Conservation (phyloP, 2,797 vertebrate genomes). For the Petrocephalus schoutedeni region DNA sequence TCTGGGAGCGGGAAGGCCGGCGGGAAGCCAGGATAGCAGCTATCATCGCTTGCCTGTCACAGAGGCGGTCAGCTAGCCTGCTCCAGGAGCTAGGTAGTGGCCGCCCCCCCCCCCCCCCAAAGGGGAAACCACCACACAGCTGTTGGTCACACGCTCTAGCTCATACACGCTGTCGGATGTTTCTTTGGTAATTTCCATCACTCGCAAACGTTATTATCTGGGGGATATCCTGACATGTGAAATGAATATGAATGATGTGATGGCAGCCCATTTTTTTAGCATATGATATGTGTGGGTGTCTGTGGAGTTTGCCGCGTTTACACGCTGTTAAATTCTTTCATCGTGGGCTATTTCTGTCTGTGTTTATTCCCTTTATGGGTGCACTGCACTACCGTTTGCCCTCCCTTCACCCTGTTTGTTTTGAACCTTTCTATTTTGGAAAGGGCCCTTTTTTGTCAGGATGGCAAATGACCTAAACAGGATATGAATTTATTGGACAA, state of each 20-base stretch:
- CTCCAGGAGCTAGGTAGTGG: background rate
- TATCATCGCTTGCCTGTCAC: background rate
- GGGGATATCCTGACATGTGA: constrained; percentile 24
- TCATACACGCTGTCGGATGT: background rate
- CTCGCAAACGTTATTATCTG: background rate
- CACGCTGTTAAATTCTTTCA: constrained; percentile 42
- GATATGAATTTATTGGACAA: constrained; percentile 33
- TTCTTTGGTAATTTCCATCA: constrained; percentile 25
- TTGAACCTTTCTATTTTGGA: constrained; percentile 53
- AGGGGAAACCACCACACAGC: background rate
- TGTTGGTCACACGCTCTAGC: background rate
- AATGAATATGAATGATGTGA: background rate
- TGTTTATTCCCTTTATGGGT: constrained; percentile 40
- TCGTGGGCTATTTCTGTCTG: constrained; percentile 46
- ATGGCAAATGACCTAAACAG: constrained; percentile 53
- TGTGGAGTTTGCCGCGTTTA: constrained; percentile 24
- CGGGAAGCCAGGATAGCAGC: background rate
- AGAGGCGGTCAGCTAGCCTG: background rate
- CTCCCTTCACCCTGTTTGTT: constrained; percentile 50
- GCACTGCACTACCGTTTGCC: constrained; percentile 31
- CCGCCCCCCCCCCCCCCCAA: background rate
- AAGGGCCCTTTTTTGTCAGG: constrained; percentile 44
- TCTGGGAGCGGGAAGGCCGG: background rate
- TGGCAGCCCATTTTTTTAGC: background rate
- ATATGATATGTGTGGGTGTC: background rate